phyloP scores from a whole-genome alignment of 1,140 invertebrate genomes.

The Magallana angulata region DNA sequence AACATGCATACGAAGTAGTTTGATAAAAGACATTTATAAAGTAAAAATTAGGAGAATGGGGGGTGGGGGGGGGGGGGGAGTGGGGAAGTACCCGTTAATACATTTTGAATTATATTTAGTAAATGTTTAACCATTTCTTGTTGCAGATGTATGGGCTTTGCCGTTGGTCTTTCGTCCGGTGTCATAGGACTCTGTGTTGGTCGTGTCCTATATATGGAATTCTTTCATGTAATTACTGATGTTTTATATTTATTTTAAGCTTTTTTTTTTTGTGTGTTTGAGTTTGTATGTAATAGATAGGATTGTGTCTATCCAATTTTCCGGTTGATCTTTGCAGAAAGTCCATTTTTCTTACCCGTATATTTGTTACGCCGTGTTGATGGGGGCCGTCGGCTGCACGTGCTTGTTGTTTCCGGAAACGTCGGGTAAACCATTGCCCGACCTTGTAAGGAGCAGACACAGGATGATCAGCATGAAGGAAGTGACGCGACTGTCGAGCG shows the following conservation, averaged over 20 bases:
- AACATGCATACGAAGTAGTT: too few species aligned
- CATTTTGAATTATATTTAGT: too few species aligned
- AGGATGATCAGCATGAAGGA: constrained; percentile 65
- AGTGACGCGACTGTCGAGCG: constrained; percentile 56
- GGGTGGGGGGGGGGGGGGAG: too few species aligned
- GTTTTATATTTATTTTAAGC: neutral
- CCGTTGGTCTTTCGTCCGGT: constrained; percentile 52
- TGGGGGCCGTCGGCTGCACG: constrained; percentile 64
- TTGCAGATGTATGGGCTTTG: constrained; percentile 65
- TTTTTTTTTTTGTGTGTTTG: neutral
- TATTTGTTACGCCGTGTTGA: constrained; percentile 62
- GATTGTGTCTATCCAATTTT: neutral
- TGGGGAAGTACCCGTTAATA: too few species aligned
- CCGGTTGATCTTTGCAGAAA: constrained; percentile 54
- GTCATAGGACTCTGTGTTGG: constrained; percentile 53
- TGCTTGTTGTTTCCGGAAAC: constrained; percentile 66
- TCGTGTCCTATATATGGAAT: constrained; percentile 49
- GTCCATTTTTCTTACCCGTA: constrained; percentile 65
- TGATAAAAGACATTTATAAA: too few species aligned
- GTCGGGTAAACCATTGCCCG: constrained; percentile 61
- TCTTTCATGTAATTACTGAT: constrained; percentile 40
- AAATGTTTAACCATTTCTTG: neutral
- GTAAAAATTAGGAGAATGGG: too few species aligned
- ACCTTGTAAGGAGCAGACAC: constrained; percentile 69
- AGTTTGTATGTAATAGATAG: neutral